These are phyloP conservation scores for Platycheirus albimanus DNA, from an alignment of 2,888 invertebrate genomes.

Conservation along the genomic window DNA sequence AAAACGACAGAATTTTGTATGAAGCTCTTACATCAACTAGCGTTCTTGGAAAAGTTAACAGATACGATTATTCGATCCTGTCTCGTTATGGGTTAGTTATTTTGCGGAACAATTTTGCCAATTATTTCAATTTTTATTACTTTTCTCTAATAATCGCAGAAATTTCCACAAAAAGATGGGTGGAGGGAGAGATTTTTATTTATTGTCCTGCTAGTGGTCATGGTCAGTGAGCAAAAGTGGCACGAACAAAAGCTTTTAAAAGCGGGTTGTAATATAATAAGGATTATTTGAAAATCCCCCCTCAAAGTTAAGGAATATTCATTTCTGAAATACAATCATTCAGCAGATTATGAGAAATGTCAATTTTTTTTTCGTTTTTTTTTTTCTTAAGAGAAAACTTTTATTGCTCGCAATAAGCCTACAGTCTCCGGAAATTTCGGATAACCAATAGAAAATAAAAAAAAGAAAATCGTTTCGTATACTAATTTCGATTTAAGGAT, in stretches of 20 bases:
- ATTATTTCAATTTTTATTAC: conserved; percentile 69
- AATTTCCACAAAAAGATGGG: not conserved
- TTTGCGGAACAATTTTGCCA: conserved; percentile 51
- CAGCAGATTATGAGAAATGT: conserved; percentile 56
- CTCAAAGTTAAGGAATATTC: not conserved
- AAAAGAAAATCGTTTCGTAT: conserved; percentile 37
- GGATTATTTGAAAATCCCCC: conserved; percentile 11
- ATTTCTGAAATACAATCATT: conserved; percentile 37
- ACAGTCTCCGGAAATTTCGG: conserved; percentile 9
- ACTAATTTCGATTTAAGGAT: conserved; percentile 63
- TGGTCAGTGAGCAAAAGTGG: conserved; percentile 52
- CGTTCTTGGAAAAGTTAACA: conserved; percentile 52
- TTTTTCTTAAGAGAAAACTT: conserved; percentile 53
- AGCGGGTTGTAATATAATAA: conserved; percentile 16
- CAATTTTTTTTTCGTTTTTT: too few species aligned
- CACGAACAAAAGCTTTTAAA: conserved; percentile 23
- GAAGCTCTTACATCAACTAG: conserved; percentile 26
- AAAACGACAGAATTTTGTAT: conserved; percentile 65
- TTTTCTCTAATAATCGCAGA: conserved; percentile 45
- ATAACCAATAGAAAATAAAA: conserved; percentile 48
- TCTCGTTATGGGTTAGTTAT: conserved; percentile 29
- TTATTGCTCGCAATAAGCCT: conserved; percentile 40
- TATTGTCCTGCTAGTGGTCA: conserved; percentile 42
- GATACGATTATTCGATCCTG: conserved; percentile 40
- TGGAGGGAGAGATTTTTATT: conserved; percentile 43